A percentile compares a stretch with the other conserved stretches of the same genome.
Conservation (phyloP, 2,888 invertebrate species). For the Microctonus aethiopoides region DNA sequence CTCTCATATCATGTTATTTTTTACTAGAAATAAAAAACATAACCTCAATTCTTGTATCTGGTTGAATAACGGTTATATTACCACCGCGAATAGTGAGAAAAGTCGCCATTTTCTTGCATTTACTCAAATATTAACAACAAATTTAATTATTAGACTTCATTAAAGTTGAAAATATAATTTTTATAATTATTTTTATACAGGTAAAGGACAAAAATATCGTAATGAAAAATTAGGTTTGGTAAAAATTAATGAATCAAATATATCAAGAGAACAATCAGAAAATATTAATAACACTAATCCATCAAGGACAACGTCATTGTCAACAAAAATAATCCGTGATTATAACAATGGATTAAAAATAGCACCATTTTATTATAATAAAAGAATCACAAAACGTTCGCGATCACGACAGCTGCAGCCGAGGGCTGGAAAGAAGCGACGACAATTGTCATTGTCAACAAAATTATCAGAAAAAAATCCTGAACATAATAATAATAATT, state of each 20-base stretch:
- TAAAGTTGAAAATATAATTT: too few relatives aligned
- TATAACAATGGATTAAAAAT: conserved; percentile 4
- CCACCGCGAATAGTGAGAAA: too few relatives aligned
- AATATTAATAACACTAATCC: background rate
- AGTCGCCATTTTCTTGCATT: too few relatives aligned
- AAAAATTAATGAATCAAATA: background rate
- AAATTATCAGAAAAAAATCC: conserved; percentile 9
- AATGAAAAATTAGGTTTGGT: background rate
- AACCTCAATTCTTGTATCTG: too few relatives aligned
- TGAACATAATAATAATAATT: conserved; percentile 32
- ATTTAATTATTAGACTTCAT: too few relatives aligned
- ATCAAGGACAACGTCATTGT: background rate
- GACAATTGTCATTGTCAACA: conserved; percentile 12
- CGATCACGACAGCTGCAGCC: conserved; percentile 19
- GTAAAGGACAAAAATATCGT: background rate
- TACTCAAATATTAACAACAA: too few relatives aligned
- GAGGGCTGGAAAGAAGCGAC: conserved; percentile 35
- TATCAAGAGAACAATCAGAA: background rate
- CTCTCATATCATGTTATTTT: too few relatives aligned
- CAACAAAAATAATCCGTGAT: background rate
- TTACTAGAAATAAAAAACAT: too few relatives aligned
- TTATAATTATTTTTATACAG: background rate
- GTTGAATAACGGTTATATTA: too few relatives aligned
- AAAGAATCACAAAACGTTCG: conserved; percentile 41
- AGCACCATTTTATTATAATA: conserved; percentile 3